A percentile compares a stretch with the other conserved stretches of the same genome.
These are phyloP conservation scores for Carettochelys insculpta DNA, from an alignment of 2,113 vertebrate genomes.

Conservation along the genomic window DNA sequence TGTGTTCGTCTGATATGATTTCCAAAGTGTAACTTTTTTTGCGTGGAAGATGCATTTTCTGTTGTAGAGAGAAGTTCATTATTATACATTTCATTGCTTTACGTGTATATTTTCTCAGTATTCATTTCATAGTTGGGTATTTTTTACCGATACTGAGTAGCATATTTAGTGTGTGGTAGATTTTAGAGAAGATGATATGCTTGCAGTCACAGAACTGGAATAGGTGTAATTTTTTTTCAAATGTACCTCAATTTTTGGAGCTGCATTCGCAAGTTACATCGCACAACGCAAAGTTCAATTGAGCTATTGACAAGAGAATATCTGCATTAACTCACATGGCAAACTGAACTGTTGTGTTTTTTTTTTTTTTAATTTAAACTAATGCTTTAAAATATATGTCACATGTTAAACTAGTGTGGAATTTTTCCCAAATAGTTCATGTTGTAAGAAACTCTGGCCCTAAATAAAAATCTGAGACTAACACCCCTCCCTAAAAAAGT, in stretches of 20 bases:
- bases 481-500: accelerated
- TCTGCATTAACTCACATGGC: background rate
- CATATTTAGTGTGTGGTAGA: background rate
- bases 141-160: background rate
- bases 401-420: background rate
- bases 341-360: background rate
- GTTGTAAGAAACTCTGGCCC: background rate
- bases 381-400: background rate
- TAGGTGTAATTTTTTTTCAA: background rate
- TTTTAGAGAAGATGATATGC: background rate
- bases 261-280: background rate
- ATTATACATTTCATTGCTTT: background rate
- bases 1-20: slow-evolving; percentile 66
- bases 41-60: background rate
- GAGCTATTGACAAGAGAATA: background rate
- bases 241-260: background rate
- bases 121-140: background rate
- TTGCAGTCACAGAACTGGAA: background rate
- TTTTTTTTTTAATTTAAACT: too few species aligned
- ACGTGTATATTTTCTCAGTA: background rate
- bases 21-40: slow-evolving; percentile 39
- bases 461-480: background rate
- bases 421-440: background rate
- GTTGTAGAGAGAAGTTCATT: background rate
- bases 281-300: background rate